Percentiles rank a stretch among this genome's conserved stretches.
phyloP scores from a whole-genome alignment of 2,797 vertebrate species.

The Platalea minor region DNA sequence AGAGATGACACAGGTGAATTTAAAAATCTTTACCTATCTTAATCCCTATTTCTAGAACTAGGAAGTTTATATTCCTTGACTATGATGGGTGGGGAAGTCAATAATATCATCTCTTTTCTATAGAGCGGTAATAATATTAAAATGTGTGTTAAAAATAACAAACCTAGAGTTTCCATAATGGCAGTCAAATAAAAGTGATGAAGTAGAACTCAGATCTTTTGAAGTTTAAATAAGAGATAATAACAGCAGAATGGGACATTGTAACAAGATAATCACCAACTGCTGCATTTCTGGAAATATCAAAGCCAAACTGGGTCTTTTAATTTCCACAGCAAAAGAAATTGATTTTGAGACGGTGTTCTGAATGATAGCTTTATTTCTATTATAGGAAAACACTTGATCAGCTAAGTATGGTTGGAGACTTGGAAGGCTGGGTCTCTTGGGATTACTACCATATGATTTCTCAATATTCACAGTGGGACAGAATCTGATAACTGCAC shows the following conservation, averaged over 20 bases:
- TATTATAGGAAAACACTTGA: background rate
- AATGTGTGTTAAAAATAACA: background rate
- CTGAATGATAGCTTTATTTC: background rate
- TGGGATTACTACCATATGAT: background rate
- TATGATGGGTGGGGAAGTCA: background rate
- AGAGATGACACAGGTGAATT: conserved; percentile 88
- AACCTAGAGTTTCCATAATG: background rate
- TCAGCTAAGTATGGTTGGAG: background rate
- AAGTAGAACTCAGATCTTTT: background rate
- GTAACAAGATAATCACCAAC: background rate
- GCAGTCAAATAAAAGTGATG: background rate
- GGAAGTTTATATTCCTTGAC: background rate
- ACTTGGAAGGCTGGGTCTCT: background rate
- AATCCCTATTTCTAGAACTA: background rate
- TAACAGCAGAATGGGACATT: background rate
- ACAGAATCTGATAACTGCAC: background rate
- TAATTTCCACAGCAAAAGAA: background rate
- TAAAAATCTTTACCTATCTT: background rate
- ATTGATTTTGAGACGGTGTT: background rate
- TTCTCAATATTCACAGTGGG: background rate
- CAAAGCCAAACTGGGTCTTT: background rate
- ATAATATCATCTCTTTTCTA: background rate
- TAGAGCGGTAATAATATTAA: background rate
- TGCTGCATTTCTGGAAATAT: background rate
- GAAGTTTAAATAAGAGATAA: background rate